These are phyloP conservation scores for Xylota sylvarum DNA, from an alignment of 2,888 invertebrate genomes.

Conservation along the genomic window DNA sequence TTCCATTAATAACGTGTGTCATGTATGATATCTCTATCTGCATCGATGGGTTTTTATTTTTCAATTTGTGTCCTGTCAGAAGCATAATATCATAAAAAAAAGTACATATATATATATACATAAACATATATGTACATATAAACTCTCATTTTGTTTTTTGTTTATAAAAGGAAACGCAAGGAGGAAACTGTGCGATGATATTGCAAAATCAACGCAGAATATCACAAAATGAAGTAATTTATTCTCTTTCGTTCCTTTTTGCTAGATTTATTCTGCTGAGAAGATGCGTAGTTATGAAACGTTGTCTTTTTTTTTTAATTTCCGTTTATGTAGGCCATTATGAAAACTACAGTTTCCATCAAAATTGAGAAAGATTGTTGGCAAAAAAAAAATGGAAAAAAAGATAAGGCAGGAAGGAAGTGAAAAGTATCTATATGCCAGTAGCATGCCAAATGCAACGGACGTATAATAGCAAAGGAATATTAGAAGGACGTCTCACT, in stretches of 20 bases:
- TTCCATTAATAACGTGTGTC: background rate
- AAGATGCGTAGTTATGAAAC: conserved; percentile 7
- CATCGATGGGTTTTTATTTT: background rate
- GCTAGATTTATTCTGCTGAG: background rate
- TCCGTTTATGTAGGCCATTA: conserved; percentile 7
- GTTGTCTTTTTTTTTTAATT: conserved; percentile 8
- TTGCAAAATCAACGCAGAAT: conserved; percentile 15
- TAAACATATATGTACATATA: background rate
- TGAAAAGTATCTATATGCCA: background rate
- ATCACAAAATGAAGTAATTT: conserved; percentile 10
- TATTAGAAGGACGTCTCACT: background rate
- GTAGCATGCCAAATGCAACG: background rate
- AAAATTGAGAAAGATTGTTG: background rate
- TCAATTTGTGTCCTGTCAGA: conserved; percentile 18
- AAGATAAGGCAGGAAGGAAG: background rate
- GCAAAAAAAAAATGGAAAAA: background rate
- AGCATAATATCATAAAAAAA: background rate
- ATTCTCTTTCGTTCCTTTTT: background rate
- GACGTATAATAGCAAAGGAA: background rate
- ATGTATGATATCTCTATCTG: background rate
- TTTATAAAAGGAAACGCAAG: conserved; percentile 13
- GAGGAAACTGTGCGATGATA: background rate
- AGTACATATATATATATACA: background rate
- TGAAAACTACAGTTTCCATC: conserved; percentile 1
- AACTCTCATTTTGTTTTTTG: background rate